These are phyloP conservation scores for Sylvietta virens DNA, from an alignment of 2,113 vertebrate genomes.

Conservation along the genomic window DNA sequence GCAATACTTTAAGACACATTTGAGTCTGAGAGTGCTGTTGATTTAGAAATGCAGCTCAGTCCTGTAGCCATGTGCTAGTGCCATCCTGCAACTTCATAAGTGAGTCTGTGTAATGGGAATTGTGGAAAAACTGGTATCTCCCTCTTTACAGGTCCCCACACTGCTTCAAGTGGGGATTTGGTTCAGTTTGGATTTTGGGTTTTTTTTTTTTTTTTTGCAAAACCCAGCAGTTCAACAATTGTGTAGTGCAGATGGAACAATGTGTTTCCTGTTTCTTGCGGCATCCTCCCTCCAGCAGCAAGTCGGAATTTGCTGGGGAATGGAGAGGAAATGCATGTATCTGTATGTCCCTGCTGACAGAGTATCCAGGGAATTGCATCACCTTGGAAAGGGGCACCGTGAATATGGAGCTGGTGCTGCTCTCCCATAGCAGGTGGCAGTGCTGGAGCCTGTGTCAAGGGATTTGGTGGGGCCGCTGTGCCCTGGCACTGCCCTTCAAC, in stretches of 20 bases:
- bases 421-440: neutral
- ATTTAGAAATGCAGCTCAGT: neutral
- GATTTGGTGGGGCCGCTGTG: accelerated
- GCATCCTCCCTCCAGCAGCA: neutral
- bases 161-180: neutral
- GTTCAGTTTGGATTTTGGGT: neutral
- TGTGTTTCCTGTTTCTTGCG: neutral
- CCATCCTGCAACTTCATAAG: neutral
- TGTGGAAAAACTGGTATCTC: neutral
- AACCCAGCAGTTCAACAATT: neutral
- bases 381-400: neutral
- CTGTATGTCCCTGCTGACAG: neutral
- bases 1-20: neutral
- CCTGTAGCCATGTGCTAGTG: accelerated
- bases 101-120: neutral
- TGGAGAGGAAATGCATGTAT: neutral
- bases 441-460: neutral
- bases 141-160: neutral
- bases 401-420: neutral
- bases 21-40: neutral
- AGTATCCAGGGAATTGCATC: neutral
- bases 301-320: neutral
- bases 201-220: neutral
- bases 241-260: neutral
- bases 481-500: neutral